Evolutionary conservation across 2,797 vertebrate species (phyloP), one percentile per base, ranked within the genome.

Genomic region (Phrynocephalus forsythii): DNA sequence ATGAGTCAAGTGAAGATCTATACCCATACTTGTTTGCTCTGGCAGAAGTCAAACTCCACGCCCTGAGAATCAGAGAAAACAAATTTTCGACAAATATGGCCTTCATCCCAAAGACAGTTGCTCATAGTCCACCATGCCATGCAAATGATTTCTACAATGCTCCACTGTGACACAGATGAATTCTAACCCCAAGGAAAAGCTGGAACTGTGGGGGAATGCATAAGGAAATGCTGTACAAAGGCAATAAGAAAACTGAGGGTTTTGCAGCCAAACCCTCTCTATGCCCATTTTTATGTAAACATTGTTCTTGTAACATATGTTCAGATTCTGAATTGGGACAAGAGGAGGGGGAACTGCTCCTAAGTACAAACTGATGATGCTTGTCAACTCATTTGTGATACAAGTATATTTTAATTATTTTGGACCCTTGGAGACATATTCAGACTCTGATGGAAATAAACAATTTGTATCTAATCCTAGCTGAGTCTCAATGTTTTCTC

Each of bases 331-430:
- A 38, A 67, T 83, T 69, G 67, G 76, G 72, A 26, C 83, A 67
- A 89, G 86, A 79, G 48, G 38, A 86, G 0, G 77, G 1, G 56
- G 44, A 73, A 89, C 44, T 72, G 85, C 80, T 1, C 52, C 86
- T 50, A 90, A 87, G 79, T 88, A 78, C 83, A 79, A 83, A 38
- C 60, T 48, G 71, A 66, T 82, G 68, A 6, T 48, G 50, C 83
- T 85, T 91, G 86, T 87, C 88, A 91, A 63, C 87, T 85, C 86
- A 72, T 80, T 87, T 56, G 30, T 2, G 0, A 56, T 91, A 76
- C 83, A 84, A 77, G 87, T 16, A 1, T 86, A 84, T 90, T 88
- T 88, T 87, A 93, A 90, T 87, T 79, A 90, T 85, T 82, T 44
- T 63, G 10, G 0, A 15, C 71, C 92, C 86, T 88, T 38, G 8